Conservation (phyloP, 2,888 invertebrate species). For the Drosophila phalerata region DNA sequence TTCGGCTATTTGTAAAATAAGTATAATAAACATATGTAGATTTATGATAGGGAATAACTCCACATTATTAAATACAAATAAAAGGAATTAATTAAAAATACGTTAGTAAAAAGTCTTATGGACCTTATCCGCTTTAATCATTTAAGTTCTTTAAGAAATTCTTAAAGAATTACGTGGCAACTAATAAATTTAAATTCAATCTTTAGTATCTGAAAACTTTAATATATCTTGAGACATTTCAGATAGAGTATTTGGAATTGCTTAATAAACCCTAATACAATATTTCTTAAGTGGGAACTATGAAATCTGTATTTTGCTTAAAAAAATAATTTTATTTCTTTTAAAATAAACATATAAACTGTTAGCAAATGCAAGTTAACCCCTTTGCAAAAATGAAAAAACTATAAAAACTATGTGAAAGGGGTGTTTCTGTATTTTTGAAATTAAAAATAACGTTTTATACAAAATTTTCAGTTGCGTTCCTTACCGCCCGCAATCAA, state of each 20-base stretch:
- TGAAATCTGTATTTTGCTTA: background rate
- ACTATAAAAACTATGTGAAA: background rate
- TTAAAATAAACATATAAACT: background rate
- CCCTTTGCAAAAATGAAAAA: background rate
- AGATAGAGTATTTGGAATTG: background rate
- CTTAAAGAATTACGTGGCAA: too few relatives aligned
- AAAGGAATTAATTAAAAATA: too few relatives aligned
- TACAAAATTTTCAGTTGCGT: background rate
- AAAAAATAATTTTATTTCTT: background rate
- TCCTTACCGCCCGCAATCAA: constrained; percentile 9
- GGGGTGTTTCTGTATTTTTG: constrained; percentile 2
- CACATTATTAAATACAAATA: too few relatives aligned
- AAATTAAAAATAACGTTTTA: constrained; percentile 1
- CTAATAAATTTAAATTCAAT: too few relatives aligned
- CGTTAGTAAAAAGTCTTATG: too few relatives aligned
- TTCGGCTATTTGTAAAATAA: too few relatives aligned
- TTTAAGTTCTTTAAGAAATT: too few relatives aligned
- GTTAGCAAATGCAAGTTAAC: background rate
- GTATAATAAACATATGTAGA: too few relatives aligned
- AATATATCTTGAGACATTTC: too few relatives aligned
- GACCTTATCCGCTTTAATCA: too few relatives aligned
- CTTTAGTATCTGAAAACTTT: too few relatives aligned
- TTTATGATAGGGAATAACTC: too few relatives aligned
- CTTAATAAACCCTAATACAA: background rate
- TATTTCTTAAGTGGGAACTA: background rate